phyloP scores from a whole-genome alignment of 2,888 invertebrate genomes.

The Nectonema munidae region DNA sequence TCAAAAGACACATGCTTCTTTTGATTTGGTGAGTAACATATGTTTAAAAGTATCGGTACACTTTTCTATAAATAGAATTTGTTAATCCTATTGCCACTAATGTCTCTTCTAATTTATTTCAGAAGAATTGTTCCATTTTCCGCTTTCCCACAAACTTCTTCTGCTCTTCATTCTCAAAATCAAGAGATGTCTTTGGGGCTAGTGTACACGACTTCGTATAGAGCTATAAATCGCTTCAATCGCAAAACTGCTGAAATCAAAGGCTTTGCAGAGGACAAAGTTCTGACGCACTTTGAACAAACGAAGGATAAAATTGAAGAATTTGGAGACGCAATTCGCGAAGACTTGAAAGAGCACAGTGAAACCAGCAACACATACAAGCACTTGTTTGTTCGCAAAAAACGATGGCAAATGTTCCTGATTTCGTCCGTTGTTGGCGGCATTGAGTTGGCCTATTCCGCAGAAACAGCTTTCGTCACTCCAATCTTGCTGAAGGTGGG shows the following conservation, averaged over 20 bases:
- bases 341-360: not conserved
- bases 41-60: no score
- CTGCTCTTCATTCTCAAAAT: no score
- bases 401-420: constrained; percentile 41
- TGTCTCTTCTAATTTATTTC: no score
- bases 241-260: constrained; percentile 1
- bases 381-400: constrained; percentile 27
- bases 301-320: constrained; percentile 1
- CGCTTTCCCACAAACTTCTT: no score
- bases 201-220: constrained; percentile 2
- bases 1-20: no score
- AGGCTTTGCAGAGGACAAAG: constrained; percentile 10
- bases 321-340: not conserved
- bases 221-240: no score
- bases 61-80: no score
- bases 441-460: constrained; percentile 81
- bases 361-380: constrained; percentile 7
- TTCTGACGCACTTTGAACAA: not conserved
- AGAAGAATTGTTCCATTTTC: no score
- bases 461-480: constrained; percentile 80
- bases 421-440: constrained; percentile 81
- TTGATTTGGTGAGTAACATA: no score
- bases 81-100: no score
- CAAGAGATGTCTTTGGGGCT: constrained; percentile 9
- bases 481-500: constrained; percentile 62